Conservation (phyloP, 2,797 vertebrate genomes). For the Dicrostonyx torquatus region DNA sequence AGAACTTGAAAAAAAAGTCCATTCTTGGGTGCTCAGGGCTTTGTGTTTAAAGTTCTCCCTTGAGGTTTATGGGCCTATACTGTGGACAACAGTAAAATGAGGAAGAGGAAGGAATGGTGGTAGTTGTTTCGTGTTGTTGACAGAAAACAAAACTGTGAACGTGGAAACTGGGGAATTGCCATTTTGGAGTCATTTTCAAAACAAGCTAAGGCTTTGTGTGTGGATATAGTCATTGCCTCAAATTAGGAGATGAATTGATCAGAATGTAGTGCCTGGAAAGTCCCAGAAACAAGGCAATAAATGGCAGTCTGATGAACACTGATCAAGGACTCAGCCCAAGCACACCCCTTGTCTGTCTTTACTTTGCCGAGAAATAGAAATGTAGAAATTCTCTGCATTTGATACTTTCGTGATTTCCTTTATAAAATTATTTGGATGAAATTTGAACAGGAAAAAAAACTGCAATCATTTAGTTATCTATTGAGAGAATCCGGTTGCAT, state of each 20-base stretch:
- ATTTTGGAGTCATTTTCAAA: constrained; percentile 5
- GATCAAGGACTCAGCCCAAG: constrained; percentile 44
- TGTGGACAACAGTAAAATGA: neutral
- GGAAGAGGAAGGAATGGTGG: neutral
- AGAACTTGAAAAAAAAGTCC: neutral
- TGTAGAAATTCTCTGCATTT: neutral
- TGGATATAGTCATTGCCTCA: constrained; percentile 29
- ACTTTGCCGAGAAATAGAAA: neutral
- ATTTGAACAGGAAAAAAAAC: neutral
- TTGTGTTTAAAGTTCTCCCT: neutral
- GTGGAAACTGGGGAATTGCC: neutral
- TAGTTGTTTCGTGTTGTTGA: constrained; percentile 1
- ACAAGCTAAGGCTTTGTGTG: neutral
- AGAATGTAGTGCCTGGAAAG: constrained; percentile 12
- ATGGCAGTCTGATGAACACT: constrained; percentile 30
- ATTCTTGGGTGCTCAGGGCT: neutral
- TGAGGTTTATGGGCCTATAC: neutral
- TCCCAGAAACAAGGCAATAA: constrained; percentile 50
- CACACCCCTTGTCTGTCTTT: neutral
- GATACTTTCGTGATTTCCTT: neutral
- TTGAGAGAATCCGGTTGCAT: constrained; percentile 18
- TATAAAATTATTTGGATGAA: constrained; percentile 10
- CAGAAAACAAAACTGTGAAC: neutral
- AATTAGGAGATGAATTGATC: constrained; percentile 18
- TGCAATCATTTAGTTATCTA: constrained; percentile 16